Conservation (phyloP, 1,140 invertebrate genomes). For the Trinorchestia longiramus region DNA sequence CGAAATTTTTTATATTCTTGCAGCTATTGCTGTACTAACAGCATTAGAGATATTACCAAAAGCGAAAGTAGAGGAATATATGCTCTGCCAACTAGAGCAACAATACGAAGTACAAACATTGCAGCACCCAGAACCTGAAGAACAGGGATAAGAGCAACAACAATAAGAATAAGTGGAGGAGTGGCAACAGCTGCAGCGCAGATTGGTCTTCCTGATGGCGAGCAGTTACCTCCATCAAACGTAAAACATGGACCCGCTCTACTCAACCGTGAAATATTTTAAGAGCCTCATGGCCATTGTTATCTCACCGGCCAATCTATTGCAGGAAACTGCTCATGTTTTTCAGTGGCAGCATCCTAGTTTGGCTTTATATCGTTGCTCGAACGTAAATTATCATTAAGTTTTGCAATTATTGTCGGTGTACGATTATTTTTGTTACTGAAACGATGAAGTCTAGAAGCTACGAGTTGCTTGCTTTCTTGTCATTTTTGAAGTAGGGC, state of each 20-base stretch:
- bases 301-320: not conserved
- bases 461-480: not conserved
- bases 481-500: not conserved
- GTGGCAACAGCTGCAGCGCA: not conserved
- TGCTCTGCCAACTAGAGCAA: not conserved
- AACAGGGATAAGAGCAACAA: not conserved
- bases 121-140: not conserved
- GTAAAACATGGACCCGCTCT: constrained; percentile 6
- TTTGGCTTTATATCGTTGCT: not conserved
- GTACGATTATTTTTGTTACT: not conserved
- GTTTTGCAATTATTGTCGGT: not conserved
- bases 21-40: too few species aligned
- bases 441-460: not conserved
- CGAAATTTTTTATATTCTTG: too few species aligned
- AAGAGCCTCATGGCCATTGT: constrained; percentile 6
- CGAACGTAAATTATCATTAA: not conserved
- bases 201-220: not conserved
- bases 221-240: not conserved
- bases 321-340: constrained; percentile 6
- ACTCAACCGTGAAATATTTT: constrained; percentile 9
- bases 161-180: not conserved
- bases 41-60: not conserved
- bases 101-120: not conserved
- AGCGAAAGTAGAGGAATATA: not conserved
- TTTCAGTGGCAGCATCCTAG: not conserved